phyloP scores from a whole-genome alignment of 2,888 invertebrate genomes.

The Epistrophe eligans region DNA sequence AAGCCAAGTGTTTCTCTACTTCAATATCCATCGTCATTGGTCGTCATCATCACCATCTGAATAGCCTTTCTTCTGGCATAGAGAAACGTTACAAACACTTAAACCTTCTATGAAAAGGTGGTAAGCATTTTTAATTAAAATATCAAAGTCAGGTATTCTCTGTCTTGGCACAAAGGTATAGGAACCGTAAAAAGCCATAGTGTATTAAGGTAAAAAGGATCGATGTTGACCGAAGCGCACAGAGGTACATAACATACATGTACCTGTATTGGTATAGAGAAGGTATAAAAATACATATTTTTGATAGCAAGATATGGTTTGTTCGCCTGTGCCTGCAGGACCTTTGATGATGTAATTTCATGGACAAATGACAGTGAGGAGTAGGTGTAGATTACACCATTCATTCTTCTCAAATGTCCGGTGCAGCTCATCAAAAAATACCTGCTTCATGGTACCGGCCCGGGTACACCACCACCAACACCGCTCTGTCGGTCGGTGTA shows the following conservation, averaged over 20 bases:
- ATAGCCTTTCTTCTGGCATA: slow-evolving; percentile 16
- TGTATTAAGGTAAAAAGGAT: slow-evolving; percentile 18
- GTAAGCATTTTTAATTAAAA: slow-evolving; percentile 68
- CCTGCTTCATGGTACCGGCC: slow-evolving; percentile 36
- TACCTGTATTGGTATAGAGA: no score
- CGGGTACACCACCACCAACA: neutral
- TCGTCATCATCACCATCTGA: neutral
- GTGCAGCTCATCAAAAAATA: slow-evolving; percentile 65
- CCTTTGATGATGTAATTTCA: slow-evolving; percentile 68
- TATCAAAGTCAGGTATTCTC: slow-evolving; percentile 52
- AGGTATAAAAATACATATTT: neutral
- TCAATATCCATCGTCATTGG: slow-evolving; percentile 19
- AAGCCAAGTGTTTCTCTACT: slow-evolving; percentile 28
- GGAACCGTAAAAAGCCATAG: neutral
- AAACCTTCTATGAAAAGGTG: slow-evolving; percentile 14
- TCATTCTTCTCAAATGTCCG: slow-evolving; percentile 68
- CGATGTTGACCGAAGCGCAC: slow-evolving; percentile 46
- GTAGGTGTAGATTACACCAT: slow-evolving; percentile 74
- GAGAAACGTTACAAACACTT: slow-evolving; percentile 13
- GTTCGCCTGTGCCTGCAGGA: slow-evolving; percentile 29
- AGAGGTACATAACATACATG: neutral
- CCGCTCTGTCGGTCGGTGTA: slow-evolving; percentile 22
- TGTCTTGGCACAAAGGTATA: neutral
- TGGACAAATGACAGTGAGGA: slow-evolving; percentile 67
- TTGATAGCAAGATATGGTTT: slow-evolving; percentile 30